Base-by-base conservation (phyloP, 1,140 invertebrate genomes). In the Euschistus heros region DNA sequence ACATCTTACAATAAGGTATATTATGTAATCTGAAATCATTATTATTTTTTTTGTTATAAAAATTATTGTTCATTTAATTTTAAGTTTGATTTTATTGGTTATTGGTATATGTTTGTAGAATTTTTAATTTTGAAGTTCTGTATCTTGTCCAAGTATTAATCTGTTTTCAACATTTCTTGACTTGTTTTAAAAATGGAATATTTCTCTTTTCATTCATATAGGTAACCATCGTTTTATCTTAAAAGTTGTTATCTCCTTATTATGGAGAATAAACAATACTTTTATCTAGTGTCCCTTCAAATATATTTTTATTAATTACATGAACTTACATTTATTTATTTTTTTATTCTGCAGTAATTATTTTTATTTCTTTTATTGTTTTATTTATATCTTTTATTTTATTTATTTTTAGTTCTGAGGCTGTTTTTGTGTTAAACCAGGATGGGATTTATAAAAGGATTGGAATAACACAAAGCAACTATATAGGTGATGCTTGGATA, bases 401-500 rank as follows among this genome's bases (percentile, higher is more conserved):
- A 17, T 52, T 17, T 62, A 64, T 50, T 69, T 70, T 2, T 67
- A 78, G 79, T 68, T 74, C 75, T 22, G 72, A 73, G 37, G 74
- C 73, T 64, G 80, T 82, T 6, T 82, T 78, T 77, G 80, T 79
- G 0, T 66, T 82, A 6, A 76, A 76, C 33, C 69, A 73, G 0
- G 72, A 73, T 64, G 79, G 79, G 44, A 74, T 83, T 42, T 79
- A 77, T 66, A 73, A 76, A 67, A 70, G 81, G 55, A 74, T 75
- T 70, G 80, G 80, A 17, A 76, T 83, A 26, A 71, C 76, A 2
- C 68, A 73, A 27, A 76, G 74, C 22, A 81, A 80, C 70, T 76
- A 74, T 64, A 76, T 76, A 64, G 81, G 81, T 24, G 77, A 82
- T 69, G 79, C 78, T 67, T 83, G 81, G 81, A 76, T 77, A 67